Conservation (phyloP, 2,113 vertebrate species). For the Vulpes lagopus region DNA sequence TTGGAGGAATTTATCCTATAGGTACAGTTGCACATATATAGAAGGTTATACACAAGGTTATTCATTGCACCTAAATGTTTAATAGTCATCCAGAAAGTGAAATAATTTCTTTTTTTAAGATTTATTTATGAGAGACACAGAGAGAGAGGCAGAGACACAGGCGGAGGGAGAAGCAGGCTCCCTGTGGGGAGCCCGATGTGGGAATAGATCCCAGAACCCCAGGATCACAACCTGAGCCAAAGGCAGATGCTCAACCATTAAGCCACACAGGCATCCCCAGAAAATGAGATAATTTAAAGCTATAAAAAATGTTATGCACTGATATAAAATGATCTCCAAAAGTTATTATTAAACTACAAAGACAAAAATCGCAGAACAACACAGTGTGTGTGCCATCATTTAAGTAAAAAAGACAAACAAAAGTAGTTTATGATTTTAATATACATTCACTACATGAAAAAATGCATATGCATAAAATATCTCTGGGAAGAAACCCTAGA, state of each 20-base stretch:
- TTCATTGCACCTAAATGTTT: neutral
- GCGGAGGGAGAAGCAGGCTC: too few species aligned
- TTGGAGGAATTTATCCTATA: conserved; percentile 27
- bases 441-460: neutral
- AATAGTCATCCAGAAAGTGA: conserved; percentile 28
- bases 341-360: conserved; percentile 23
- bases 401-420: neutral
- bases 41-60: conserved; percentile 9
- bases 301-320: neutral
- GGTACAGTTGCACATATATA: neutral
- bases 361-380: neutral
- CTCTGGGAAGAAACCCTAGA: conserved; percentile 31
- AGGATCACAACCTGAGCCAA: too few species aligned
- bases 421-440: conserved; percentile 24
- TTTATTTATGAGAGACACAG: too few species aligned
- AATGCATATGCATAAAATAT: neutral
- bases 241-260: too few species aligned
- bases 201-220: too few species aligned
- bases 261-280: neutral
- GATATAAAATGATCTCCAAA: conserved; percentile 22
- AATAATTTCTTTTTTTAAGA: neutral
- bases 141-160: too few species aligned
- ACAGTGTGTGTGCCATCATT: neutral
- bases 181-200: too few species aligned
- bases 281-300: conserved; percentile 42